Evolutionary conservation across 2,888 invertebrate genomes (phyloP).

Genomic region (Gasteruption jaculator): DNA sequence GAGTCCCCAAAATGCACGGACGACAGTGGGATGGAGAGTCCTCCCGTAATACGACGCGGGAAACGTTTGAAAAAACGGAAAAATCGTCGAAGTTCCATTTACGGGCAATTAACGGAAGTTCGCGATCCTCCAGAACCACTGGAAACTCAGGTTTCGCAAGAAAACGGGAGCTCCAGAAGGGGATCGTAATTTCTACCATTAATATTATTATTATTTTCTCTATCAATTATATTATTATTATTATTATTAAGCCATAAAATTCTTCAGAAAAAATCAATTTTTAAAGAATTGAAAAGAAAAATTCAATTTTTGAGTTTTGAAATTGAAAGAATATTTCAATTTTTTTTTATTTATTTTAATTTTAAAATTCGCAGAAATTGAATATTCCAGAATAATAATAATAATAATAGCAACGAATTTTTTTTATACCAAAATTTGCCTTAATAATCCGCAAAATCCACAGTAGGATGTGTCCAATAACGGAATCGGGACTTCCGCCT

Average conservation of each 20-base stretch:
- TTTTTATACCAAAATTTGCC: too few species aligned
- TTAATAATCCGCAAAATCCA: too few species aligned
- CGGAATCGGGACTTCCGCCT: too few species aligned
- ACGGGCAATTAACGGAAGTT: conserved; percentile 49
- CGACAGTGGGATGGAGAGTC: conserved; percentile 26
- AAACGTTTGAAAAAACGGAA: conserved; percentile 43
- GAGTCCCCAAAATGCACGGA: conserved; percentile 21
- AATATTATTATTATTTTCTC: neutral
- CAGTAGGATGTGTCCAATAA: too few species aligned
- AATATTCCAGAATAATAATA: too few species aligned
- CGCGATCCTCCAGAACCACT: conserved; percentile 57
- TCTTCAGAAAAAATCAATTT: neutral
- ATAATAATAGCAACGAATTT: too few species aligned
- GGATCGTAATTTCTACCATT: conserved; percentile 27
- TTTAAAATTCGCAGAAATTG: too few species aligned
- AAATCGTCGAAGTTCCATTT: conserved; percentile 40
- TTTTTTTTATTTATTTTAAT: too few species aligned
- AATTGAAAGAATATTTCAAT: too few species aligned
- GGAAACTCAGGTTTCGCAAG: conserved; percentile 60
- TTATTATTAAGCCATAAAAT: neutral
- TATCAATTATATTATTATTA: too few species aligned
- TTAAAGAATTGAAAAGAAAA: neutral
- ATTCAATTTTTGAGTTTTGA: too few species aligned
- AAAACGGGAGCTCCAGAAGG: conserved; percentile 50
- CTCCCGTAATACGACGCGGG: conserved; percentile 36